Evolutionary conservation across 2,113 vertebrate genomes (phyloP), one percentile per base, ranked within the genome.

Genomic region (Mesembrinibis cayennensis): DNA sequence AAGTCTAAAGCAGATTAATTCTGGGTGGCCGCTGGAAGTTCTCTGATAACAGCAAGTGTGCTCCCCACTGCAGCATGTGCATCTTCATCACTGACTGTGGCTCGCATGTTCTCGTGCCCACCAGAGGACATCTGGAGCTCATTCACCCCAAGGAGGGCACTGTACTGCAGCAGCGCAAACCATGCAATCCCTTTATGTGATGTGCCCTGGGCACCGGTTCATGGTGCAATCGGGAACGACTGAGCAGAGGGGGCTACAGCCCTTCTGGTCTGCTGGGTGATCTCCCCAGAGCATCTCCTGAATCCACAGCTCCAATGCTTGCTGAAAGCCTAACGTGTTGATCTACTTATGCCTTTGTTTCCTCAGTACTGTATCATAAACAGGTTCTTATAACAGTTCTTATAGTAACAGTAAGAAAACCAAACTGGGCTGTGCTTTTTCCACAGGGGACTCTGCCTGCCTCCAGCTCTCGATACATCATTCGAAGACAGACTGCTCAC

Each of bases 101-200:
- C 70, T 76, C 3, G 1, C 32, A 4, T 2, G 63, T 26, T 50
- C 71, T 58, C 1, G 2, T 25, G 44, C 53, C 53, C 61, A 27
- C 44, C 2, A 0, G 65, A 49, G 49, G 65, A 50, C 53, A 22
- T 6, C 13, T 53, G 74, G 47, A 49, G 53, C 69, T 32, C 69
- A 2, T 16, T 72, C 42, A 21, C 20, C 16, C 20, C 1, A 2
- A 32, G 56, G 22, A 38, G 32, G 40, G 27, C n/a, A 14, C 23
- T 2, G 47, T 2, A 9, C 63, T 11, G 47, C 49, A 18, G 79
- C 45, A 40, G 55, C n/a, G 42, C 49, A 70, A 19, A n/a, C 49
- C 5, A 0, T 16, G 56, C 42, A 22, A 4, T 7, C 16, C 3
- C 25, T 11, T n/a, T 14, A 47, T 0, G 0, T 22, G 72, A 25